A percentile compares a stretch with the other conserved stretches of the same genome.
Conservation (phyloP, 2,888 invertebrate genomes). For the Dendrolimus pini region DNA sequence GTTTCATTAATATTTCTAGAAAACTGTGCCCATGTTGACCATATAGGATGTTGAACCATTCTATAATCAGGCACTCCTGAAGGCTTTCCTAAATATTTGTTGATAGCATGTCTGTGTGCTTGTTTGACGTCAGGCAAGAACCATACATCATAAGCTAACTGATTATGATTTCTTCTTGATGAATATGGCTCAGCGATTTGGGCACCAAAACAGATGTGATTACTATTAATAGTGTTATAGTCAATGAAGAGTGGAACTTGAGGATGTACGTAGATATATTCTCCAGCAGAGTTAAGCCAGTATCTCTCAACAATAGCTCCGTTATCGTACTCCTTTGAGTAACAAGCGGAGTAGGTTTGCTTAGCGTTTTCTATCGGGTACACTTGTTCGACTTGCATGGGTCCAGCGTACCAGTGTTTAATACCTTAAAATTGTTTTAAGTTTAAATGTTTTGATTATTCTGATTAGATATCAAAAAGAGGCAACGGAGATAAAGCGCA, state of each 20-base stretch:
- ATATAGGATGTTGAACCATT: constrained; percentile 88
- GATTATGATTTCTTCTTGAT: constrained; percentile 38
- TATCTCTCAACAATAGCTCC: constrained; percentile 80
- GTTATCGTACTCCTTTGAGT: constrained; percentile 69
- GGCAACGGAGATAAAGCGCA: no score
- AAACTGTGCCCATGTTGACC: constrained; percentile 92
- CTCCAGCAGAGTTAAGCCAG: constrained; percentile 84
- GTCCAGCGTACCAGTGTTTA: constrained; percentile 82
- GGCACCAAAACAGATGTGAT: constrained; percentile 76
- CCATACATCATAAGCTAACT: constrained; percentile 78
- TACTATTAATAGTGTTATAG: constrained; percentile 74
- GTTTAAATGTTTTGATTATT: no score
- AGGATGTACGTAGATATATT: constrained; percentile 79
- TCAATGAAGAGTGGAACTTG: constrained; percentile 83
- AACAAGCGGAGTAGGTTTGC: constrained; percentile 70
- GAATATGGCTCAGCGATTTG: constrained; percentile 75
- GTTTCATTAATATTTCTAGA: constrained; percentile 78
- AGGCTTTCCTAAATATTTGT: constrained; percentile 79
- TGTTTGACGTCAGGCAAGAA: constrained; percentile 72
- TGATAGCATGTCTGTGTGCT: constrained; percentile 80
- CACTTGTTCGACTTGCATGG: constrained; percentile 74
- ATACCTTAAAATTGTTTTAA: constrained; percentile 29
- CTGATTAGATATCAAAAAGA: no score
- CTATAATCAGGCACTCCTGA: constrained; percentile 77
- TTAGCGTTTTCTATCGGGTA: constrained; percentile 78